phyloP scores from a whole-genome alignment of 2,888 invertebrate genomes.

The Lithophane ornitopus region DNA sequence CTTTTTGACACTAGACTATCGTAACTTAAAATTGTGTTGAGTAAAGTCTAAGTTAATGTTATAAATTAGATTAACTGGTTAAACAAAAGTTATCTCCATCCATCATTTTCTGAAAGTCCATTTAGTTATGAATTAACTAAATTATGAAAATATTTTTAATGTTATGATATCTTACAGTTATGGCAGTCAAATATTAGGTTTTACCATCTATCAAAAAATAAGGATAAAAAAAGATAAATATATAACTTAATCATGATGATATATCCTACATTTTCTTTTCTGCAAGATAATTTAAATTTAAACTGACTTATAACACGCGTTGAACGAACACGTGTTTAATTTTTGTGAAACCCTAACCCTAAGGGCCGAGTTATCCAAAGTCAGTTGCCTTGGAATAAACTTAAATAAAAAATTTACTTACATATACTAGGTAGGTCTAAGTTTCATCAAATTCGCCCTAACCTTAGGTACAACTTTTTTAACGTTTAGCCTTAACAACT shows the following conservation, averaged over 20 bases:
- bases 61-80: slow-evolving; percentile 40
- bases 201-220: neutral
- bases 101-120: slow-evolving; percentile 34
- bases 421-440: neutral
- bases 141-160: neutral
- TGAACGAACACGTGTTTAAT: neutral
- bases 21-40: slow-evolving; percentile 40
- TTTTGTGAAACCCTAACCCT: neutral
- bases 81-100: slow-evolving; percentile 37
- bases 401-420: neutral
- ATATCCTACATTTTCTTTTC: neutral
- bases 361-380: neutral
- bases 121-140: slow-evolving; percentile 1
- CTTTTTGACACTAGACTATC: slow-evolving; percentile 53
- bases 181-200: neutral
- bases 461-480: neutral
- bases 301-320: neutral
- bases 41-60: slow-evolving; percentile 14
- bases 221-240: neutral
- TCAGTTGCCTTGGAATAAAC: neutral
- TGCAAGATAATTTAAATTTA: neutral
- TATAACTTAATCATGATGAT: neutral
- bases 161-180: neutral
- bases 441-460: neutral
- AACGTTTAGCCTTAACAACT: neutral